A percentile compares a stretch with the other conserved stretches of the same genome.
Evolutionary conservation across 53 echinoderm and acorn worm genomes (phyloP).

Genomic region (Arbacia lixula): DNA sequence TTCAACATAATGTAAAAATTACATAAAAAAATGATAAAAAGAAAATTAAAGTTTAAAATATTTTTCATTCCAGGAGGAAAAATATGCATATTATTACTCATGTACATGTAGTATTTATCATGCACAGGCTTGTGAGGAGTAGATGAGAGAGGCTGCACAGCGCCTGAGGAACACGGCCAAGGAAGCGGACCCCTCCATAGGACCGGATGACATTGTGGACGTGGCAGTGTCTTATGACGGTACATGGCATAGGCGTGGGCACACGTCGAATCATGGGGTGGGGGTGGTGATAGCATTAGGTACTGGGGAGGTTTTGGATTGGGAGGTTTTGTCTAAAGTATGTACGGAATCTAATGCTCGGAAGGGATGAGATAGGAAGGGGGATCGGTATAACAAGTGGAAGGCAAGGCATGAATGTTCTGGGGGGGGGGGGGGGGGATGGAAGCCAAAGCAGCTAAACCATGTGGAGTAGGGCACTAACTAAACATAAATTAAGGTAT

Average conservation of each 20-base stretch:
- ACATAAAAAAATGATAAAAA: too few species aligned
- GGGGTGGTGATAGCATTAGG: constrained; percentile 51
- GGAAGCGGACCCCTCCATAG: background rate
- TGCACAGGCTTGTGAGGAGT: background rate
- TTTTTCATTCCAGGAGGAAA: too few species aligned
- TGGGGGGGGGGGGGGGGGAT: constrained; percentile 31
- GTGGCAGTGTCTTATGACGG: constrained; percentile 55
- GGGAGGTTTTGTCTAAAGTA: constrained; percentile 17
- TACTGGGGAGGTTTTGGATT: constrained; percentile 51
- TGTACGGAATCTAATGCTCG: background rate
- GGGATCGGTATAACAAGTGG: constrained; percentile 37
- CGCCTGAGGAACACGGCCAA: background rate
- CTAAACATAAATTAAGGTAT: constrained; percentile 50
- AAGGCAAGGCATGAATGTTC: constrained; percentile 6
- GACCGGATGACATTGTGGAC: constrained; percentile 2
- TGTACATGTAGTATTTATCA: background rate
- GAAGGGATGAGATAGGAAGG: constrained; percentile 2
- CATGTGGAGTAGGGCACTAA: constrained; percentile 38
- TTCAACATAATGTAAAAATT: too few species aligned
- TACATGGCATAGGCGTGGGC: constrained; percentile 55
- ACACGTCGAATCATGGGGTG: constrained; percentile 51
- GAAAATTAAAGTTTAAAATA: too few species aligned
- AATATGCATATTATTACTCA: background rate
- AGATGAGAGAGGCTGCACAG: constrained; percentile 11
- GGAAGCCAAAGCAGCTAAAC: constrained; percentile 52